phyloP scores from a whole-genome alignment of 2,113 vertebrate genomes.

The Melanocharis versteri region DNA sequence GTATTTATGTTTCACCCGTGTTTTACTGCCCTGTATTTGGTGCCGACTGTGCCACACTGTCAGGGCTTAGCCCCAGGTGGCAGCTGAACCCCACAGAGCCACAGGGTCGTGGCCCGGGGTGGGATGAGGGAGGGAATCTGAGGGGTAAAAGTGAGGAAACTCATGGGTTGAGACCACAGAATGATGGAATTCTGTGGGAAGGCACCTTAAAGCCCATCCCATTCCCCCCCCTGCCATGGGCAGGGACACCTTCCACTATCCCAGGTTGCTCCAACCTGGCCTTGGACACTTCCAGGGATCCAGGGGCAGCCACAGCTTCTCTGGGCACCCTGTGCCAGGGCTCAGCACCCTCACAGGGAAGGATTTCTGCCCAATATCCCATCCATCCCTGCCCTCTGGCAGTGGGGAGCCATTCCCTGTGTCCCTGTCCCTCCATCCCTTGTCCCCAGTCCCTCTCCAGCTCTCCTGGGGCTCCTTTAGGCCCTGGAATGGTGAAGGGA shows the following conservation, averaged over 20 bases:
- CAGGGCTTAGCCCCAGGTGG: neutral
- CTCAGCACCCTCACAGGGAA: rapidly evolving
- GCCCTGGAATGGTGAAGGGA: neutral
- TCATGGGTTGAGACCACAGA: neutral
- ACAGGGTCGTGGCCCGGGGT: neutral
- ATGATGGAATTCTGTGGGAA: neutral
- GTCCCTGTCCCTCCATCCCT: neutral
- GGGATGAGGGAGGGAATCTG: neutral
- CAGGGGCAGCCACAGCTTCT: neutral
- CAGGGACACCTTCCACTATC: rapidly evolving
- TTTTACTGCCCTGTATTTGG: neutral
- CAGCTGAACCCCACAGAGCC: neutral
- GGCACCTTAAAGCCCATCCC: neutral
- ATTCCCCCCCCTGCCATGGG: neutral
- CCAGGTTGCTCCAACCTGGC: neutral
- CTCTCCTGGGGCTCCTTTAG: neutral
- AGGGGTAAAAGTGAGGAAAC: neutral
- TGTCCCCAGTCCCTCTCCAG: neutral
- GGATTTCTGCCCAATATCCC: neutral
- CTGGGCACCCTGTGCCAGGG: neutral
- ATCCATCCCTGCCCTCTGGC: rapidly evolving
- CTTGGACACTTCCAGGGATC: neutral
- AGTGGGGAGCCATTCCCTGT: neutral
- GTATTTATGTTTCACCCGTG: neutral
- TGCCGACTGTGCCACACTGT: neutral